Base-by-base conservation (phyloP, 2,797 vertebrate species). In the Pachyuromys duprasi region DNA sequence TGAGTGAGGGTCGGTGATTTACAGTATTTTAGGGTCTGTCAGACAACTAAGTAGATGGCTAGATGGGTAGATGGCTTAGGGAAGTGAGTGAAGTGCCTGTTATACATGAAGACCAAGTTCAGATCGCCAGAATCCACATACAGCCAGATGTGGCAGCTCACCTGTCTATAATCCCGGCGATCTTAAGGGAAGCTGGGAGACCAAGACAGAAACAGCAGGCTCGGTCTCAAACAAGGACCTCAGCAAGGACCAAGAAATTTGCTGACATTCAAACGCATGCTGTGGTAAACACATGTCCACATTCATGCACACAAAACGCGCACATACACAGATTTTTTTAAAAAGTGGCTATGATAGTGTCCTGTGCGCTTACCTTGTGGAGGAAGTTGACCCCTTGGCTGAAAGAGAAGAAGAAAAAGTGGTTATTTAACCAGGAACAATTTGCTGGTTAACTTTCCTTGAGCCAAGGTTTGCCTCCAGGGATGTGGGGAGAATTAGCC, bases 341-440 rank as follows among this genome's bases (percentile, higher is more conserved):
- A 22, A 31, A 24, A 15, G 13, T 2, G 63, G 75, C 3, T 11
- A 45, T 9, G 4, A 39, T 15, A 80, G n/a, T 2, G 1, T 9
- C 17, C 20, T 49, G 49, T 49, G 3, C 13, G 67, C 98, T 98
- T 92, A 98, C 98, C 98, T 98, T 7, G 98, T 98, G 53, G 98
- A 98, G 0, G 98, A 98, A 0, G 98, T 98, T 0, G 98, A 98
- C 31, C 98, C 98, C 96, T 98, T 98, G 95, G 98, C 98, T 99
- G 97, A 39, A 12, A 97, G 39, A 55, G 82, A 97, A 97, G 84
- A 42, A 97, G 96, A 81, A 91, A 88, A 70, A 72, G 69, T 18
- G 20, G 53, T 93, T 53, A 88, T 31, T 95, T 42, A 72, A 6
- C 67, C 20, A 42, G 57, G 84, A 81, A 70, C 80, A 91, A 2